Evolutionary conservation across 1,140 invertebrate species (phyloP), one percentile per base, ranked within the genome.

Genomic region (Eurosta solidaginis): DNA sequence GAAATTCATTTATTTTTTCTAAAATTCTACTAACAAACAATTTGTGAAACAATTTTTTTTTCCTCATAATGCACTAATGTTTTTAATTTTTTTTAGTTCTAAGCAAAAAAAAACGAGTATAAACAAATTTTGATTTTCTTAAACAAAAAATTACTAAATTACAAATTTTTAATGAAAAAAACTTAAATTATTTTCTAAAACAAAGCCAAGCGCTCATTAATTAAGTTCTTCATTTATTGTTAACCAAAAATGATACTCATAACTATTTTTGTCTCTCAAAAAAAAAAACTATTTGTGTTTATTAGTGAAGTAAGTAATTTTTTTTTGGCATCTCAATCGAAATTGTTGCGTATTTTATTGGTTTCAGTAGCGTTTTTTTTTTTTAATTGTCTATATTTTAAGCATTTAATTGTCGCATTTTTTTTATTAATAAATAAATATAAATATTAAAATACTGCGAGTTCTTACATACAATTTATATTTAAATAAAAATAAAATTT

Each of bases 161-260:
- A 68, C 59, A 40, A 68, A 68, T 40, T 68, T 2, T 17, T 10
- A 68, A 29, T 68, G 40, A 68, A 68, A 20, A 29, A 40, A 10
- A 40, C 20, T 68, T 59, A 33, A 59, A 17, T 29, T 14, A 59
- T 22, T 59, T 68, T 33, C 59, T 68, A 68, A 29, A 68, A 68
- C 59, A 33, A 68, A 40, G 40, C 59, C 20, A 68, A 68, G 33
- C 59, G 12, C 59, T 20, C 33, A 68, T 68, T 68, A 68, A 68
- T 68, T 68, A 33, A 68, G 59, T 40, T 68, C n/a, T 40, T 40
- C 22, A 33, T 20, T 40, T 40, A 40, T 68, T 20, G 9, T 40
- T 68, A 68, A 68, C 59, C 59, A 42, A 29, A 68, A 68, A 68
- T 68, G 59, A 68, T 68, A 68, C 59, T 68, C 59, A 68, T 68